Base-by-base conservation (phyloP, 2,797 vertebrate genomes). In the Glyptemys insculpta region DNA sequence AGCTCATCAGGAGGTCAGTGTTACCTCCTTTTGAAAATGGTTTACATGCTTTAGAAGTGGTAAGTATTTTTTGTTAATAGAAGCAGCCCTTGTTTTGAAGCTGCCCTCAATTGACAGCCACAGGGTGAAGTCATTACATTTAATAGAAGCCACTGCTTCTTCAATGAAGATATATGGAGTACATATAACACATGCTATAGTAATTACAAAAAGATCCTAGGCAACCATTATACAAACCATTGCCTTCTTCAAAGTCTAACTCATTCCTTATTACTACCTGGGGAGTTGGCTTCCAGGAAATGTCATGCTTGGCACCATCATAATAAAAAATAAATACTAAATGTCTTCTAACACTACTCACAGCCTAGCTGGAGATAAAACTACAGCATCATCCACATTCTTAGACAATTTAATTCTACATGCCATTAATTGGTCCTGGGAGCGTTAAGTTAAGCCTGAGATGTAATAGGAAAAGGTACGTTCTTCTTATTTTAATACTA, bases 261-360 rank as follows among this genome's bases (percentile, higher is more conserved):
- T 96, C 15, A 1, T 89, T 96, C 53, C 65, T 8, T 81, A 0
- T 92, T 96, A 19, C 87, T 92, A 54, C 84, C 62, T 94, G 23
- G n/a, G 44, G 74, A 34, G 68, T 65, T 91, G 31, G 41, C 92
- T 98, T 97, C 80, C 87, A 95, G 89, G 88, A 94, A 94, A 86
- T 81, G 57, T 47, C 8, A 56, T 80, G 47, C 88, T 92, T 93
- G 86, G 52, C 41, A 78, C 62, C 95, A 68, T 53, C 82, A 85
- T 93, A 88, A 62, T 76, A 59, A 50, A 94, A 95, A 90, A 62
- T 21, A 93, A 94, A 79, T 79, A 82, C 80, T 50, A 49, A 94
- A 54, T 4, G 15, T 1, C 44, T 92, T 47, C 91, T 89, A 88
- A 81, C 23, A 6, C 31, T 90, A 92, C 25, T 90, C 59, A 11